Conservation (phyloP, 2,797 vertebrate species). For the Rhyacichthys aspro region DNA sequence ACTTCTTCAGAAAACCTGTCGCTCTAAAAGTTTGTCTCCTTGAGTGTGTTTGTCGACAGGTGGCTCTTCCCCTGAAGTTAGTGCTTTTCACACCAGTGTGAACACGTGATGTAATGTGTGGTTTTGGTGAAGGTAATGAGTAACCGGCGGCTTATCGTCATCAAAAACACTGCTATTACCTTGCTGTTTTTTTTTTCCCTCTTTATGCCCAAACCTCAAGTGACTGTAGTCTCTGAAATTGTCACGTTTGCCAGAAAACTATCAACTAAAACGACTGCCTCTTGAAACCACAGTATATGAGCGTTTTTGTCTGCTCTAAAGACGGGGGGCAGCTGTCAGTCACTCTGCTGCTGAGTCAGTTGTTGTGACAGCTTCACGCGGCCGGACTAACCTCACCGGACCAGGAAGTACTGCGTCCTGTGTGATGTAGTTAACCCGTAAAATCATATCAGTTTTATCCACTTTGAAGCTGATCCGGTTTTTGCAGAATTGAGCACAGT, state of each 20-base stretch:
- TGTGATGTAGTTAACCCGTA: conserved; percentile 25
- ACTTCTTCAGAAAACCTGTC: neutral
- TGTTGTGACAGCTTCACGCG: conserved; percentile 56
- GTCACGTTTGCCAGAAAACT: conserved; percentile 28
- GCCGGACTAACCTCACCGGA: conserved; percentile 38
- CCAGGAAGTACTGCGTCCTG: conserved; percentile 47
- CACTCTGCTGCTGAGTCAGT: conserved; percentile 73
- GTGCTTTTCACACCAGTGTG: conserved; percentile 21
- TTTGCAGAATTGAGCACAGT: conserved; percentile 32
- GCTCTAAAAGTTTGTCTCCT: neutral
- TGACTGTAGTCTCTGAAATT: conserved; percentile 14
- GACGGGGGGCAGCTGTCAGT: conserved; percentile 63
- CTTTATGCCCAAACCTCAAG: conserved; percentile 25
- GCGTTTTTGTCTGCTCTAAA: conserved; percentile 35
- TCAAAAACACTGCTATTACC: conserved; percentile 26
- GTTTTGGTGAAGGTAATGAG: conserved; percentile 41
- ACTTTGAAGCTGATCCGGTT: conserved; percentile 19
- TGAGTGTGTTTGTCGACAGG: neutral
- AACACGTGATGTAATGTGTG: conserved; percentile 29
- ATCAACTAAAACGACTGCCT: conserved; percentile 11
- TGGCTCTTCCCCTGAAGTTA: conserved; percentile 4
- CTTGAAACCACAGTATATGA: conserved; percentile 56
- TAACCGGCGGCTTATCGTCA: conserved; percentile 26
- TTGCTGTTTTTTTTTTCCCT: conserved; percentile 1
- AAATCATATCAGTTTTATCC: conserved; percentile 23